Conservation (phyloP, 2,888 invertebrate species). For the Lithophane semibrunnea region DNA sequence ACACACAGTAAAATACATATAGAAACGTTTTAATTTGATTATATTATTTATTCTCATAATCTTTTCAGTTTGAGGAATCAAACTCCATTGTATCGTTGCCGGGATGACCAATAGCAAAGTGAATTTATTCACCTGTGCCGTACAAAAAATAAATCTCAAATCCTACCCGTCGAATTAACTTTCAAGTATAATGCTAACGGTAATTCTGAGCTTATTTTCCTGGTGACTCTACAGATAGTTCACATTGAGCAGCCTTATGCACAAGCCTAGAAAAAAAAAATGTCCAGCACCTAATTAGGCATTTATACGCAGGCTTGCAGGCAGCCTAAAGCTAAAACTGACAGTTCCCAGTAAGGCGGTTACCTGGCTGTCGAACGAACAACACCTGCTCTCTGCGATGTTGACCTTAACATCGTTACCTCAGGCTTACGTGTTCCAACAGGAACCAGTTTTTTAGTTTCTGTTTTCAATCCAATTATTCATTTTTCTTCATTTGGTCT, state of each 20-base stretch:
- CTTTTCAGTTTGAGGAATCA: slow-evolving; percentile 1
- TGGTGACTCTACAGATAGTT: neutral
- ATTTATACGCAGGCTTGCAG: slow-evolving; percentile 19
- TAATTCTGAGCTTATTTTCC: neutral
- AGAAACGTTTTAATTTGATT: too few relatives aligned
- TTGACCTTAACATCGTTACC: slow-evolving; percentile 52
- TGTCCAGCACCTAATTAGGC: neutral
- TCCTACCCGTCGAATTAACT: neutral
- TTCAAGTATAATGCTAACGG: neutral
- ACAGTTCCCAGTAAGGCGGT: slow-evolving; percentile 26
- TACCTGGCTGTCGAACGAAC: slow-evolving; percentile 34
- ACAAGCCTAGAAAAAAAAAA: neutral
- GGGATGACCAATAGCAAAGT: neutral
- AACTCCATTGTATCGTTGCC: neutral
- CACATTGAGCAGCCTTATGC: neutral
- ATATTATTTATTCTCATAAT: neutral
- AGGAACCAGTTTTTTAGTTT: neutral
- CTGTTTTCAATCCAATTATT: neutral
- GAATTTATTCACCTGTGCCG: neutral
- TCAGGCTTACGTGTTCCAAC: slow-evolving; percentile 35
- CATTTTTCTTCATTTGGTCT: too few relatives aligned
- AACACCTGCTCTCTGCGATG: slow-evolving; percentile 46
- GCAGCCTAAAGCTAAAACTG: slow-evolving; percentile 34
- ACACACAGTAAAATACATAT: too few relatives aligned
- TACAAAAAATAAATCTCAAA: neutral